Conservation (phyloP, 2,888 invertebrate genomes). For the Lissonota sp. region DNA sequence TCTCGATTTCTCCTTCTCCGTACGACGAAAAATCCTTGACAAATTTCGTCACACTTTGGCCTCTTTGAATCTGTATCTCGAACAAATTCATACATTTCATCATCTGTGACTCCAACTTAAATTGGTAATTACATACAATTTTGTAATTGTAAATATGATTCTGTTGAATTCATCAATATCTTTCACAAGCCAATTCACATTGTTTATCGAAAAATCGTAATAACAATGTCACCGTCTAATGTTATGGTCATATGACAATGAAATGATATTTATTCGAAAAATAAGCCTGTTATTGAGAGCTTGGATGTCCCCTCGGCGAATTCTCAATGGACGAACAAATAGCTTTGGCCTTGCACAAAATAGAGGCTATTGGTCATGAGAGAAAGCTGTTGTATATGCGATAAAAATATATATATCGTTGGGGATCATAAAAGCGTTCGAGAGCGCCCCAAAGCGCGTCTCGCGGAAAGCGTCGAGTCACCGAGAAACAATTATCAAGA, state of each 20-base stretch:
- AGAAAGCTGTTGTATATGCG: slow-evolving; percentile 3
- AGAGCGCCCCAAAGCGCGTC: slow-evolving; percentile 16
- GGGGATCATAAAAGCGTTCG: slow-evolving; percentile 53
- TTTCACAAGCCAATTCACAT: too few relatives aligned
- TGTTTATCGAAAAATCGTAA: too few relatives aligned
- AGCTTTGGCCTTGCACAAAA: slow-evolving; percentile 39
- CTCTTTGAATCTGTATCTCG: slow-evolving; percentile 57
- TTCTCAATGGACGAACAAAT: slow-evolving; percentile 35
- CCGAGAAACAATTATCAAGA: slow-evolving; percentile 69
- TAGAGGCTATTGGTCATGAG: slow-evolving; percentile 31
- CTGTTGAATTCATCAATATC: too few relatives aligned
- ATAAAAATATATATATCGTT: background rate
- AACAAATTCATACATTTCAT: background rate
- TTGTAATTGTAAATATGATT: too few relatives aligned
- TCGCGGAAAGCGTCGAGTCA: slow-evolving; percentile 65
- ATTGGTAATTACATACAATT: background rate
- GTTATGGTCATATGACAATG: too few relatives aligned
- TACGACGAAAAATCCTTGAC: slow-evolving; percentile 45
- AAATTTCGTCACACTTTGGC: slow-evolving; percentile 55
- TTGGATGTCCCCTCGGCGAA: slow-evolving; percentile 4
- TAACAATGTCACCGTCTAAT: too few relatives aligned
- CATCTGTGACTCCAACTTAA: background rate
- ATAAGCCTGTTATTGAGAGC: slow-evolving; percentile 8
- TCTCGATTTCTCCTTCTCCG: background rate
- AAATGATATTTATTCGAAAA: background rate